Base-by-base conservation (phyloP, 2,797 vertebrate species). In the Galaxias olidus region DNA sequence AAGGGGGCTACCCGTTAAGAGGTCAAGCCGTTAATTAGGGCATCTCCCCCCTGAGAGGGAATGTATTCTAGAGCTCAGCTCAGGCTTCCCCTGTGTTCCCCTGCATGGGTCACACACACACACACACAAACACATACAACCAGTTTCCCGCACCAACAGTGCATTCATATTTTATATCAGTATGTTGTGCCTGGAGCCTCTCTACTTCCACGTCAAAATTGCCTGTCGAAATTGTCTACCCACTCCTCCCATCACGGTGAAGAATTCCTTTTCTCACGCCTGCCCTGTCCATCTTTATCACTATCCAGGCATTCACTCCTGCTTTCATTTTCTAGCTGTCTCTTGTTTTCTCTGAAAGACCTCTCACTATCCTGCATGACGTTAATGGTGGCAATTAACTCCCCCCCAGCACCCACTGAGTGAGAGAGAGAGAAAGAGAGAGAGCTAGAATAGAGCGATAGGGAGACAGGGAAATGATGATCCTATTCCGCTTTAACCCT, bases 1-100 rank as follows among this genome's bases (percentile, higher is more conserved):
- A 87, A 86, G 86, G 89, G 88, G 86, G 69, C 73, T 77, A 74
- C 82, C 76, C 80, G 68, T 87, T 89, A 87, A 76, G 83, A 90
- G 90, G 89, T 91, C 90, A 87, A 87, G 87, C 72, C 84, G 83
- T 91, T 92, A 91, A 91, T 93, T 91, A 92, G 90, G 85, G 83
- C 85, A 78, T 48, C 72, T 89, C 90, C 85, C 87, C 64, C 75
- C 78, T 87, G 87, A 88, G 79, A 79, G 80, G 80, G 84, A 81
- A 84, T 87, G 75, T 76, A 82, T 88, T 83, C 85, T 75, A 83
- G 79, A 82, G 76, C 75, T 18, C 52, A 82, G 76, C 75, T 18
- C 52, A 82, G 82, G 78, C 82, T 82, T 80, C 82, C 84, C 81
- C 76, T 83, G 85, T 85, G 84, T 71, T 10, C 80, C 72, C 70